Conservation (phyloP, 1,140 invertebrate species). For the Pantala flavescens region DNA sequence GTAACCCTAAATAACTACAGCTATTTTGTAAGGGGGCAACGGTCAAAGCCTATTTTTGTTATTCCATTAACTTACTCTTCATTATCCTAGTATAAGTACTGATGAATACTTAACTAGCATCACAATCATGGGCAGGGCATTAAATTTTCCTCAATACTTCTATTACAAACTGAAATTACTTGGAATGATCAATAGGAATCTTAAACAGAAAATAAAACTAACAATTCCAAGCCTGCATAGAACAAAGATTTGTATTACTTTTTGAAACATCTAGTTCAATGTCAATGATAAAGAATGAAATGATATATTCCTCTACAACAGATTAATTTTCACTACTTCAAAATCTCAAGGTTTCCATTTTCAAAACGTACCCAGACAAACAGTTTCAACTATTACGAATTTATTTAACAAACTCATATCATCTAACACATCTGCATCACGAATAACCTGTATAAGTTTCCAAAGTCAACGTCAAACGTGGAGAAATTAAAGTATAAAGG, state of each 20-base stretch:
- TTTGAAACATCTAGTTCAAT: neutral
- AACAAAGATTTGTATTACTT: neutral
- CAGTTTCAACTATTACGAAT: neutral
- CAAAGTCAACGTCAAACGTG: neutral
- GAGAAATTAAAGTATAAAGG: neutral
- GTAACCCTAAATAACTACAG: neutral
- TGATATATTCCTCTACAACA: too few relatives aligned
- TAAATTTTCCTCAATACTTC: neutral
- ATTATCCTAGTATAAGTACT: neutral
- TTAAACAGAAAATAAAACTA: neutral
- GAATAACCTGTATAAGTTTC: neutral
- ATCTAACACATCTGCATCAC: slow-evolving; percentile 2
- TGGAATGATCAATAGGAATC: neutral
- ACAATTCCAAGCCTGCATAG: neutral
- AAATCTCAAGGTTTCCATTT: neutral
- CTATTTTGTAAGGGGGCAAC: neutral
- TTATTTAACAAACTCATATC: slow-evolving; percentile 8
- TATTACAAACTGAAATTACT: neutral
- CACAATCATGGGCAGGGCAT: neutral
- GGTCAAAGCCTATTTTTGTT: neutral
- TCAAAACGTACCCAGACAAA: neutral
- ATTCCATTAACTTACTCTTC: neutral
- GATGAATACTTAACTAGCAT: neutral
- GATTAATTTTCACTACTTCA: too few relatives aligned
- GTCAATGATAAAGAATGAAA: too few relatives aligned